These are phyloP conservation scores for Norana najaformis DNA, from an alignment of 2,888 invertebrate species.

Conservation along the genomic window DNA sequence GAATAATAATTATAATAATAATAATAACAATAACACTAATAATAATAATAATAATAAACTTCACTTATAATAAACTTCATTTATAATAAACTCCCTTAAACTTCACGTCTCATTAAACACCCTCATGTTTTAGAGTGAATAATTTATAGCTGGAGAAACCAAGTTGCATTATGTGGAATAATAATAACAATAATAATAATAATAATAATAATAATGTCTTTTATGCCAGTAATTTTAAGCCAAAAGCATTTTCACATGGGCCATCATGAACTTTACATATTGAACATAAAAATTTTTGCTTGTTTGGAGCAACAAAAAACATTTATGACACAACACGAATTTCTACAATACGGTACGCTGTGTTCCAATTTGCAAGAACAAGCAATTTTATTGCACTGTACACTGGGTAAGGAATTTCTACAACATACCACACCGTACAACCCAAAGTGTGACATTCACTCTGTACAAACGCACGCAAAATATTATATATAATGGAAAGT, in stretches of 20 bases:
- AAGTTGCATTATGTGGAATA: not conserved
- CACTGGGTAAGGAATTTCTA: not conserved
- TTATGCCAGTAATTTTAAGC: not conserved
- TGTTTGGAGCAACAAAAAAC: not conserved
- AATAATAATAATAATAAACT: too few relatives aligned
- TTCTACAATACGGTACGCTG: not conserved
- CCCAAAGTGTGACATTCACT: not conserved
- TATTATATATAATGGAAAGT: slow-evolving; percentile 13
- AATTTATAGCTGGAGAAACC: too few relatives aligned
- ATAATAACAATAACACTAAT: too few relatives aligned
- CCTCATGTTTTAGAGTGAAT: too few relatives aligned
- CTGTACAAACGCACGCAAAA: not conserved
- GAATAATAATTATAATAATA: too few relatives aligned
- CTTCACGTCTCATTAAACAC: too few relatives aligned
- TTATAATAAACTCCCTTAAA: too few relatives aligned
- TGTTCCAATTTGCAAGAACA: not conserved
- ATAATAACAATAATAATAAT: not conserved
- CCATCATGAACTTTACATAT: not conserved
- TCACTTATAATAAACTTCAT: too few relatives aligned
- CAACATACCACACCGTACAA: not conserved
- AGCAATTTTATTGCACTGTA: not conserved
- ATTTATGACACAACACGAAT: not conserved
- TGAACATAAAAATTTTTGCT: not conserved
- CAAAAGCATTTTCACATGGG: not conserved
- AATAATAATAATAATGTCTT: not conserved